Conservation (phyloP, 2,888 invertebrate species). For the Micoletzkya japonica region DNA sequence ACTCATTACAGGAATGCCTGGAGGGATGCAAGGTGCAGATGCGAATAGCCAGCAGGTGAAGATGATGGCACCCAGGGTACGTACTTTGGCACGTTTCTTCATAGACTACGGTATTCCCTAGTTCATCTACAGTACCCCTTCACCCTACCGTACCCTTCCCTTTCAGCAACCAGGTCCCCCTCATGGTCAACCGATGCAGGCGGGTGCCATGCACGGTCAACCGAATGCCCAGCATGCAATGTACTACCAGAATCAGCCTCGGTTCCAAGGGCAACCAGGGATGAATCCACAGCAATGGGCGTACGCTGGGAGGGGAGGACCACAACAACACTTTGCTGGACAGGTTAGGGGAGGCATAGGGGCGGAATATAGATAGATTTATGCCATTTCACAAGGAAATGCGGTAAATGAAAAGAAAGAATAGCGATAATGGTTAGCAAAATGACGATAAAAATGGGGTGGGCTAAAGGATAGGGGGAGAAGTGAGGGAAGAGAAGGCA, state of each 20-base stretch:
- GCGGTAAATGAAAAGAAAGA: neutral
- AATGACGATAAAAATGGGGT: too few species aligned
- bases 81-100: too few species aligned
- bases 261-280: neutral
- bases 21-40: neutral
- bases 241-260: constrained; percentile 17
- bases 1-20: neutral
- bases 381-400: too few species aligned
- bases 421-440: neutral
- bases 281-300: neutral
- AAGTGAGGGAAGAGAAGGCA: neutral
- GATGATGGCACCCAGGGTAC: neutral
- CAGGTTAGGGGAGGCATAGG: neutral
- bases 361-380: neutral
- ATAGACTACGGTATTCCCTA: too few species aligned
- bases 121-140: neutral
- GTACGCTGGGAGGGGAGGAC: neutral
- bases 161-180: too few species aligned
- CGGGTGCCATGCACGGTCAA: constrained; percentile 1
- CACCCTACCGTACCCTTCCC: neutral
- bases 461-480: neutral
- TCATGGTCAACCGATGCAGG: neutral
- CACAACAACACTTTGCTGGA: neutral
- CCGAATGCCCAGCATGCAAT: constrained; percentile 22
- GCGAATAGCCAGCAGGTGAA: neutral